These are phyloP conservation scores for Stenurella melanura DNA, from an alignment of 2,888 invertebrate species.

Conservation along the genomic window DNA sequence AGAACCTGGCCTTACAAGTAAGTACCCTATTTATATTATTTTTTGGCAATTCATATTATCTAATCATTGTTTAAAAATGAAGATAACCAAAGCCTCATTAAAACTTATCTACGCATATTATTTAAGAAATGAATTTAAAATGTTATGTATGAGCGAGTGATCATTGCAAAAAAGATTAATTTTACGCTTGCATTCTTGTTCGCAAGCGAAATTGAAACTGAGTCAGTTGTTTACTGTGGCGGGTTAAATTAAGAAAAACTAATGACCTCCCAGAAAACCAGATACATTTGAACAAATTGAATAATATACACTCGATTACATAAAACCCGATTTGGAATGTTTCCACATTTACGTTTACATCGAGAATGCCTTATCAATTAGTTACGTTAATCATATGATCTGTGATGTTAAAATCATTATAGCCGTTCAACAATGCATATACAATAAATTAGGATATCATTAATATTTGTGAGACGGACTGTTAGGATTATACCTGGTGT, in stretches of 20 bases:
- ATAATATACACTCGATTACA: neutral
- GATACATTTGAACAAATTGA: neutral
- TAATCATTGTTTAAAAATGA: neutral
- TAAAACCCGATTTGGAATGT: neutral
- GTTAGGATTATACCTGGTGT: no score
- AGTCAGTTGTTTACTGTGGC: neutral
- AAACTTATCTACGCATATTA: neutral
- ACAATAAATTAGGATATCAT: no score
- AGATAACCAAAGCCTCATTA: neutral
- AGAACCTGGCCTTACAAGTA: conserved; percentile 89
- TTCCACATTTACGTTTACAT: neutral
- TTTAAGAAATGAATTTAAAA: neutral
- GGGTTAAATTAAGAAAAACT: neutral
- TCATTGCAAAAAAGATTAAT: neutral
- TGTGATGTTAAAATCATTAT: no score
- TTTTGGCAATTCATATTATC: neutral
- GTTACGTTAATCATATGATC: neutral
- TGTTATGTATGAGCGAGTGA: neutral
- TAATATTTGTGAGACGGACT: no score
- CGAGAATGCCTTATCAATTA: neutral
- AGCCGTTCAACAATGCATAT: no score
- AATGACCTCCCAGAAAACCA: neutral
- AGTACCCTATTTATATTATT: conserved; percentile 73
- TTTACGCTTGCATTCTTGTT: neutral
- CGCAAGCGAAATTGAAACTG: neutral